Evolutionary conservation across 2,797 vertebrate genomes (phyloP).

Genomic region (Antennarius maculatus): DNA sequence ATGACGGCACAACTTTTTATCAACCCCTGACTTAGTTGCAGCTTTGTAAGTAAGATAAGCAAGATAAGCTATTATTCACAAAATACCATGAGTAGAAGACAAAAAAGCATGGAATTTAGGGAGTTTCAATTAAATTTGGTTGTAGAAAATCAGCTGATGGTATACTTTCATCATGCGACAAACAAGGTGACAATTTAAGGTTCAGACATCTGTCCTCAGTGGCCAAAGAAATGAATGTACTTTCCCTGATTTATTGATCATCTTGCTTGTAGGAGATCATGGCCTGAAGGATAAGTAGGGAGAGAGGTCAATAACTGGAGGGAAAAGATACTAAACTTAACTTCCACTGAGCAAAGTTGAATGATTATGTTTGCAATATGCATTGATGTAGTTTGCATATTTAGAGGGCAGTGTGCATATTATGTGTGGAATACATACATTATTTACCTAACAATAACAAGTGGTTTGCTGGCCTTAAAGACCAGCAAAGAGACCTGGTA

Average conservation of each 20-base stretch:
- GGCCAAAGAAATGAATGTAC: constrained; percentile 14
- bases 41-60: constrained; percentile 10
- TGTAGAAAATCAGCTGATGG: not conserved
- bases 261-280: constrained; percentile 2
- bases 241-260: constrained; percentile 12
- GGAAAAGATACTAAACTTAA: not conserved
- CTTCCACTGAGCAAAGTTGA: not conserved
- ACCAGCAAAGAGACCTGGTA: constrained; percentile 15
- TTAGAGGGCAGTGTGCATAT: not conserved
- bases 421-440: constrained; percentile 1
- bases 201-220: not conserved
- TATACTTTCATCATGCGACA: not conserved
- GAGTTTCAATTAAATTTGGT: constrained; percentile 1
- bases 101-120: not conserved
- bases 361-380: not conserved
- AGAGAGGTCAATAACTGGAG: not conserved
- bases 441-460: constrained; percentile 13
- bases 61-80: constrained; percentile 7
- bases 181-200: not conserved
- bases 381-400: not conserved
- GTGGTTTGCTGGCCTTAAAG: constrained; percentile 7
- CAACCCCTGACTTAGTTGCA: constrained; percentile 4
- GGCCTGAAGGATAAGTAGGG: not conserved
- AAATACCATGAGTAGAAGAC: constrained; percentile 6
- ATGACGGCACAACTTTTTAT: constrained; percentile 4